Base-by-base conservation (phyloP, 2,797 vertebrate species). In the Siniperca undulata region DNA sequence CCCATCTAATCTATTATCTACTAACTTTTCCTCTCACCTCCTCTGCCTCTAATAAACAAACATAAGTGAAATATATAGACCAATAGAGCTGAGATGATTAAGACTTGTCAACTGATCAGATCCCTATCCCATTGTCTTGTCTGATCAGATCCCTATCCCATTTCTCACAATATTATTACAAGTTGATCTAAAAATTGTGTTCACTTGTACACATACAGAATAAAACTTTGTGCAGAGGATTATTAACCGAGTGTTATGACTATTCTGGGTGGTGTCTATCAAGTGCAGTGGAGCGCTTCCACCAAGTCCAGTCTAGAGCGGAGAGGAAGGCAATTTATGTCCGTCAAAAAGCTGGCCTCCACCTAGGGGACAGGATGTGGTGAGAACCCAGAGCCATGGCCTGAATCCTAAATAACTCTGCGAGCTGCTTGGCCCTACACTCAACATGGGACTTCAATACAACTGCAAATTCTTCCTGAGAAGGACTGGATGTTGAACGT, bases 251-350 rank as follows among this genome's bases (percentile, higher is more conserved):
- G 84, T 66, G 87, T 83, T 86, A 90, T 61, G 89, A 84, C 88
- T 84, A 84, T 89, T 84, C 87, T 86, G 90, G 90, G 88, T 83
- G 92, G 92, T 91, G 93, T 95, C 95, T 86, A 91, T 96, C 95
- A 96, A 95, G 94, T 90, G 91, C 94, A 95, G 81, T 83, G 86
- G 84, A 93, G 80, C 92, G 85, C 91, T 93, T 95, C 96, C 86
- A 94, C 84, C 76, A 78, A 94, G 93, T 95, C 94, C 90, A 87
- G 92, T 93, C 42, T 40, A 83, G 82, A 94, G 84, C 89, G 79
- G 82, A 93, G 91, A 86, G 87, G 86, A 91, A 93, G 90, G 92
- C 94, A 95, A 95, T 95, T 95, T 95, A 93, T 92, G 93, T 94
- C 94, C 65, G 90, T 95, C 95, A 95, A 92, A 92, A 86, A 90